A percentile compares a stretch with the other conserved stretches of the same genome.
Evolutionary conservation across 2,113 vertebrate genomes (phyloP).

Genomic region (Anas platyrhynchos): DNA sequence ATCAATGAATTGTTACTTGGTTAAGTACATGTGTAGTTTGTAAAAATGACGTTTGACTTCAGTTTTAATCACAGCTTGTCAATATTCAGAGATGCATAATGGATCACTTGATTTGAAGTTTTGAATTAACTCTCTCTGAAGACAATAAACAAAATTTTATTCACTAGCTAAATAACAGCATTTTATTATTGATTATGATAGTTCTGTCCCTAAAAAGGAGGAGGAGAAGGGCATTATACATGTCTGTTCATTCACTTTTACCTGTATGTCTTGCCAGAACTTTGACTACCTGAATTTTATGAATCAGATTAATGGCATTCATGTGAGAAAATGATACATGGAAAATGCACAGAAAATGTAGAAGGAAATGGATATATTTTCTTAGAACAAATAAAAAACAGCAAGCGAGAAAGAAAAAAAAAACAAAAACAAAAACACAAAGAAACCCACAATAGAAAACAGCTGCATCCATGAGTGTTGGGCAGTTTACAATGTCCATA

Average conservation of each 20-base stretch:
- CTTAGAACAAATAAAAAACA: background rate
- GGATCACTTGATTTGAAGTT: background rate
- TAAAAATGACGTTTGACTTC: background rate
- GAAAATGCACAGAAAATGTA: accelerated
- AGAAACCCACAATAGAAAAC: background rate
- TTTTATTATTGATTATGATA: background rate
- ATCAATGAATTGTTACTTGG: background rate
- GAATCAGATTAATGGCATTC: background rate
- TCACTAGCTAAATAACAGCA: background rate
- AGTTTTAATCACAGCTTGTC: background rate
- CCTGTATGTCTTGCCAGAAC: background rate
- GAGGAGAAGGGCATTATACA: background rate
- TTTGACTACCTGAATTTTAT: background rate
- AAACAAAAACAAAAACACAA: too few relatives aligned
- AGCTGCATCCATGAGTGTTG: background rate
- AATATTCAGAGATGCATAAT: background rate
- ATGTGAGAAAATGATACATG: background rate
- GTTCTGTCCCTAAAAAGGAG: background rate
- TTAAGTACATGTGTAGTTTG: background rate
- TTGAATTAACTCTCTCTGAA: background rate
- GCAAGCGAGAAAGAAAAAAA: background rate
- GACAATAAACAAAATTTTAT: background rate
- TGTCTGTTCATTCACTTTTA: background rate
- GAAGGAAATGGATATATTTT: background rate
- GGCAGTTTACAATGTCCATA: background rate